These are phyloP conservation scores for Catostylus mosaicus DNA, from an alignment of 30 jellyfish, hydroid and myxozoan species.

Conservation along the genomic window DNA sequence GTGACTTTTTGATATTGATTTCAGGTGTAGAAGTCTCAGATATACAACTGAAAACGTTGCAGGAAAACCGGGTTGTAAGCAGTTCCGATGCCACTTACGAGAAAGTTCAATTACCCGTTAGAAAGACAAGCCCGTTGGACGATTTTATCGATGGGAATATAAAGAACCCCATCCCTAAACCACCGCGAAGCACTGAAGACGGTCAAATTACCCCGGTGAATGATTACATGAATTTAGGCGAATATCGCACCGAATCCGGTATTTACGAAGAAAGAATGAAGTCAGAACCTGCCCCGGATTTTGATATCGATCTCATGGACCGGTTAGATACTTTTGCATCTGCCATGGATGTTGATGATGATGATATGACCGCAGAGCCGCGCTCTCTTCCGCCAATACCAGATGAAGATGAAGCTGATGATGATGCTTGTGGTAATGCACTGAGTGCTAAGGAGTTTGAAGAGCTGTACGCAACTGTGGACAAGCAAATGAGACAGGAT, in stretches of 20 bases:
- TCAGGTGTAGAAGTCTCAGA: constrained; percentile 47
- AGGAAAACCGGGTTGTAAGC: background rate
- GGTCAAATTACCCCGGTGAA: constrained; percentile 32
- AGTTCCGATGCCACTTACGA: constrained; percentile 1
- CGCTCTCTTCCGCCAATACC: constrained; percentile 87
- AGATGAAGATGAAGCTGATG: constrained; percentile 27
- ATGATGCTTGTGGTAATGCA: background rate
- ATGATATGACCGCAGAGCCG: background rate
- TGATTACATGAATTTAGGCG: constrained; percentile 54
- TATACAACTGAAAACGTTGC: constrained; percentile 37
- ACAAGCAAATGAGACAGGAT: constrained; percentile 27
- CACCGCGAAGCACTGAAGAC: constrained; percentile 62
- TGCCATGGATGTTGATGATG: constrained; percentile 41
- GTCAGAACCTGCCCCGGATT: constrained; percentile 40
- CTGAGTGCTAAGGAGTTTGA: constrained; percentile 47
- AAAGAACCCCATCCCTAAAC: constrained; percentile 69
- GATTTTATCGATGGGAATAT: constrained; percentile 33
- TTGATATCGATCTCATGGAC: constrained; percentile 67
- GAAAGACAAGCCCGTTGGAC: constrained; percentile 22
- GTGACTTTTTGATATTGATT: background rate
- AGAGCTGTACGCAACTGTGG: constrained; percentile 82
- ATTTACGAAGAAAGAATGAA: background rate
- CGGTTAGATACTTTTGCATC: constrained; percentile 60
- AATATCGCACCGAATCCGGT: constrained; percentile 1
- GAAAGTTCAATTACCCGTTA: constrained; percentile 1